Percentiles rank a stretch among this genome's conserved stretches.
These are phyloP conservation scores for Sylvilagus bachmani DNA, from an alignment of 2,113 vertebrate species.

Conservation along the genomic window DNA sequence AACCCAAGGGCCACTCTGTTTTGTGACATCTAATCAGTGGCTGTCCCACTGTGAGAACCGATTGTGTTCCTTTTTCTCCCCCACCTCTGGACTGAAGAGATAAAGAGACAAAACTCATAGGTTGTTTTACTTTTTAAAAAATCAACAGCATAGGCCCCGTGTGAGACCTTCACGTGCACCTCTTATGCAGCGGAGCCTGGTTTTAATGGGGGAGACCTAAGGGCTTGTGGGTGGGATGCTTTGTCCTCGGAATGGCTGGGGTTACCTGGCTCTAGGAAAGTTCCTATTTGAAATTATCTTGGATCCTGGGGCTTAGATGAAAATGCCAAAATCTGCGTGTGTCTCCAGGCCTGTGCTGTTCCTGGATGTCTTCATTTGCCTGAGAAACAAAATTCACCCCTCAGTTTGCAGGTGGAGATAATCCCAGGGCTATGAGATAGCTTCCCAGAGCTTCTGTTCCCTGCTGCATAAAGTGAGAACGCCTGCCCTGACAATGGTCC, in stretches of 20 bases:
- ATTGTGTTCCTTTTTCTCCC: conserved; percentile 70
- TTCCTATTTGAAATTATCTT: background rate
- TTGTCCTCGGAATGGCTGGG: background rate
- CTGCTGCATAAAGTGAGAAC: background rate
- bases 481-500: background rate
- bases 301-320: background rate
- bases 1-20: conserved; percentile 77
- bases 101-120: conserved; percentile 82
- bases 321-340: background rate
- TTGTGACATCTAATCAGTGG: conserved; percentile 85
- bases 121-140: conserved; percentile 78
- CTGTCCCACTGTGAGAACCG: conserved; percentile 78
- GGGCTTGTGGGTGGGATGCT: background rate
- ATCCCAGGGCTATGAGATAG: too few species aligned
- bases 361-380: background rate
- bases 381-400: background rate
- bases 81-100: conserved; percentile 72
- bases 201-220: background rate
- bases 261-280: background rate
- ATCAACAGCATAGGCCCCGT: conserved; percentile 67
- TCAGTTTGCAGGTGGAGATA: background rate
- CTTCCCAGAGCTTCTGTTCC: background rate
- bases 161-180: conserved; percentile 45
- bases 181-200: conserved; percentile 40
- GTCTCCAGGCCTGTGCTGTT: background rate